These are phyloP conservation scores for Sebastes baramenuke DNA, from an alignment of 2,797 vertebrate genomes.

Conservation along the genomic window DNA sequence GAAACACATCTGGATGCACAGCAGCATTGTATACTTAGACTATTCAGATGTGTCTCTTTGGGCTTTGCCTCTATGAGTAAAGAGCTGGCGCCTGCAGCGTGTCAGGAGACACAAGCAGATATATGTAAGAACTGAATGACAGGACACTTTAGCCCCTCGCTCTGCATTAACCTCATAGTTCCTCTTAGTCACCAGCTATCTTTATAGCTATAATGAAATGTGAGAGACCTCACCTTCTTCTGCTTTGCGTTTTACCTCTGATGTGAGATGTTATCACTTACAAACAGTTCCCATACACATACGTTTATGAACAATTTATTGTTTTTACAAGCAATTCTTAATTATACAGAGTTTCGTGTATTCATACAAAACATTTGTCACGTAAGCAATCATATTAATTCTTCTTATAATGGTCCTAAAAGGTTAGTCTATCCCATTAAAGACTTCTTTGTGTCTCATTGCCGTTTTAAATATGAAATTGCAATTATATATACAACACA, in stretches of 20 bases:
- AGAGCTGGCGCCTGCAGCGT: constrained; percentile 20
- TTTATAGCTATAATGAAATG: constrained; percentile 3
- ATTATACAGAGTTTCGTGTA: background rate
- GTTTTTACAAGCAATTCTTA: constrained; percentile 38
- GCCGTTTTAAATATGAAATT: constrained; percentile 52
- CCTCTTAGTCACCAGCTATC: constrained; percentile 19
- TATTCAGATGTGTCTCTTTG: background rate
- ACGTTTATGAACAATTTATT: constrained; percentile 30
- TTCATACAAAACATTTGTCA: constrained; percentile 19
- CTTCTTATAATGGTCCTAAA: background rate
- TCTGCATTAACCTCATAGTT: constrained; percentile 34
- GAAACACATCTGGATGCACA: background rate
- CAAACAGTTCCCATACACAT: background rate
- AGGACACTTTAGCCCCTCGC: constrained; percentile 26
- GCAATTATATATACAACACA: constrained; percentile 32
- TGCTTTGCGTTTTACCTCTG: background rate
- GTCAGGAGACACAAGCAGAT: constrained; percentile 14
- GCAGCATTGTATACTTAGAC: background rate
- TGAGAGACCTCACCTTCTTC: background rate
- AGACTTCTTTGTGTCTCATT: background rate
- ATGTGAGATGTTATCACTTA: background rate
- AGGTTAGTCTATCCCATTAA: background rate
- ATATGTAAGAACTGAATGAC: constrained; percentile 33
- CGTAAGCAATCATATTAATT: background rate
- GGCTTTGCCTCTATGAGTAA: background rate